Evolutionary conservation across 2,113 vertebrate genomes (phyloP), one percentile per base, ranked within the genome.

Genomic region (Entosphenus tridentatus): DNA sequence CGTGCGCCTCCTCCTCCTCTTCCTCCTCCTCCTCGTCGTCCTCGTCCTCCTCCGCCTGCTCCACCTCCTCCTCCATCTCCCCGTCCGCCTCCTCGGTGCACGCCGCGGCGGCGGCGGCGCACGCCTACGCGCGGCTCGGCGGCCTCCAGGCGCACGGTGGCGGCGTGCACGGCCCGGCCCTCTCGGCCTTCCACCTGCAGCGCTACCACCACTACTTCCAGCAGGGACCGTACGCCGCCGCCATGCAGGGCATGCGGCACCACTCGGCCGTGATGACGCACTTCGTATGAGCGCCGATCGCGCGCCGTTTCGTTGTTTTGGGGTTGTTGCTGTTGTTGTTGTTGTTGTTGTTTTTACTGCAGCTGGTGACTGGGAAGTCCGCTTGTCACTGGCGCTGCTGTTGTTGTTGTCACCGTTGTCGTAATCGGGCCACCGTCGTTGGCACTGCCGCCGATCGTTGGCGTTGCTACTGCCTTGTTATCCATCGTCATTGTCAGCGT

Each of bases 161-260:
- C 39, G 39, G 39, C 39, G 85, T 83, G 57, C 87, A 83, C 2
- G 93, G 93, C 11, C 92, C 93, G 1, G 85, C 88, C 1, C 96
- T 98, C 77, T 89, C 93, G 1, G 89, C 90, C 56, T 98, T 98
- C 78, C 93, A 98, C 83, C 92, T 98, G 88, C 92, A 91, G 0
- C 83, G 93, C 71, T 98, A 96, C 76, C 93, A 98, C 75, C 93
- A 96, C 76, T 98, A 96, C 77, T 98, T 98, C 71, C 93, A 98
- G 81, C 93, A 98, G 79, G 93, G 93, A 70, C 93, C 93, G 68
- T 96, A 98, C 2, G 92, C 93, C 10, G 89, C 92, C 73, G 89
- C 92, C 73, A 90, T 98, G 76, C 93, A 98, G 76, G 89, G 92
- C 86, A 87, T 96, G 71, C 88, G 93, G 69, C 93, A 96, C 77